A percentile compares a stretch with the other conserved stretches of the same genome.
Evolutionary conservation across 2,113 vertebrate species (phyloP).

Genomic region (Mola mola): DNA sequence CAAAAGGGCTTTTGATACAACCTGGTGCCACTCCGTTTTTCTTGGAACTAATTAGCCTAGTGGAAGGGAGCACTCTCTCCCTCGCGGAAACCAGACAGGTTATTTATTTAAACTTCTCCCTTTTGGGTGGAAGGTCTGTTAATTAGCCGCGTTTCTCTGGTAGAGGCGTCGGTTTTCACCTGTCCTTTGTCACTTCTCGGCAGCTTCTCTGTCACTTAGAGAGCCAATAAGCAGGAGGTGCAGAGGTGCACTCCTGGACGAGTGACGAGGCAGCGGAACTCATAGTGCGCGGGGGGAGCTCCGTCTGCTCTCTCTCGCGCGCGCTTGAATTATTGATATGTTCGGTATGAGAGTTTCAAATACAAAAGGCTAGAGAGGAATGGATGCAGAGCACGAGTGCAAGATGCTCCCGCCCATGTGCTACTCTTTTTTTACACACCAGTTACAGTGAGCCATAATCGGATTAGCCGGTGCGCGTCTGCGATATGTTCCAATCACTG

Average conservation of each 20-base stretch:
- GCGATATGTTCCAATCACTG: too few species aligned
- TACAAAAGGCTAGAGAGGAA: constrained; percentile 82
- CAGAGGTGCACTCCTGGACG: constrained; percentile 76
- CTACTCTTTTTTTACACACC: background rate
- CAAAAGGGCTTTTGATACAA: too few species aligned
- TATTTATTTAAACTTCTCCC: too few species aligned
- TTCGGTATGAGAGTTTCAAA: constrained; percentile 84
- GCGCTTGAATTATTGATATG: constrained; percentile 88
- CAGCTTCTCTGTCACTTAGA: constrained; percentile 72
- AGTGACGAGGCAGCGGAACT: constrained; percentile 77
- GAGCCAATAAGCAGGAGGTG: constrained; percentile 55
- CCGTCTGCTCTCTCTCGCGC: constrained; percentile 80
- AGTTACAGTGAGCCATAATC: too few species aligned
- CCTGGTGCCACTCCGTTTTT: constrained; percentile 28
- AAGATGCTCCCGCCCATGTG: constrained; percentile 9
- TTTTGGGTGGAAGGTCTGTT: too few species aligned
- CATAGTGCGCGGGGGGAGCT: constrained; percentile 82
- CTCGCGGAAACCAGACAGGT: background rate
- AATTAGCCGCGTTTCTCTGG: too few species aligned
- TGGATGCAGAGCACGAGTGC: constrained; percentile 67
- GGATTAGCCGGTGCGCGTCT: too few species aligned
- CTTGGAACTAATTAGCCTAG: background rate
- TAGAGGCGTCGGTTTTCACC: constrained; percentile 19
- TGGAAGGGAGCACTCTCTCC: constrained; percentile 14
- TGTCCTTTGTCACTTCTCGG: constrained; percentile 46